Evolutionary conservation across 2,888 invertebrate genomes (phyloP).

Genomic region (Willowsia nigromaculata): DNA sequence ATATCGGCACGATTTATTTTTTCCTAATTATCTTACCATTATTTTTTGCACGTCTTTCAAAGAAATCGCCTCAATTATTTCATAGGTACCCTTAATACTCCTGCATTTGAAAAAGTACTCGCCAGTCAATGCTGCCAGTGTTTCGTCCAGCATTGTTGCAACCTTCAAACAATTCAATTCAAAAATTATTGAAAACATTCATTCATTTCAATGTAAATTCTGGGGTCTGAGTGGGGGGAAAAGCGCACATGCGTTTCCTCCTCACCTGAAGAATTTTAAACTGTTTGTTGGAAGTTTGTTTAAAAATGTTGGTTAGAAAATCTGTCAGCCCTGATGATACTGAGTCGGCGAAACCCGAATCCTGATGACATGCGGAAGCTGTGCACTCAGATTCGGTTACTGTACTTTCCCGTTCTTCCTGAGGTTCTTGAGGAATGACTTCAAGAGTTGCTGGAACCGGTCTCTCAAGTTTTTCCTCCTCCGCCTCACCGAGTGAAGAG

Average conservation of each 20-base stretch:
- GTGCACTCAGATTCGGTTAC: not conserved
- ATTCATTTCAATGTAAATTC: no score
- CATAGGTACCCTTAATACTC: not conserved
- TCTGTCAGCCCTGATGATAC: not conserved
- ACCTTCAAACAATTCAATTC: no score
- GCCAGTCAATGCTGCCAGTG: slow-evolving; percentile 26
- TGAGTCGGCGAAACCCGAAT: not conserved
- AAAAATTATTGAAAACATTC: no score
- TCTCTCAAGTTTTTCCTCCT: not conserved
- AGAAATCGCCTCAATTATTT: slow-evolving; percentile 37
- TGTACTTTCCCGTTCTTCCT: not conserved
- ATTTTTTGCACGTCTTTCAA: slow-evolving; percentile 44
- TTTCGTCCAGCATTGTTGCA: slow-evolving; percentile 6
- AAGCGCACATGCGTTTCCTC: no score
- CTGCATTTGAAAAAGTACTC: slow-evolving; percentile 45
- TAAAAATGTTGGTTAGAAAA: slow-evolving; percentile 38
- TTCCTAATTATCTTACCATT: slow-evolving; percentile 9
- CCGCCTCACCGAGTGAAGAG: not conserved
- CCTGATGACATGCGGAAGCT: not conserved
- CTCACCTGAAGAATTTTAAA: slow-evolving; percentile 46
- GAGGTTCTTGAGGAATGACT: not conserved
- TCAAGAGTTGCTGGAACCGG: not conserved
- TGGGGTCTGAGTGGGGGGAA: no score
- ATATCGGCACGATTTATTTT: not conserved
- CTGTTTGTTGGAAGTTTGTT: not conserved